phyloP scores from a whole-genome alignment of 2,888 invertebrate species.

The Tigriopus californicus region DNA sequence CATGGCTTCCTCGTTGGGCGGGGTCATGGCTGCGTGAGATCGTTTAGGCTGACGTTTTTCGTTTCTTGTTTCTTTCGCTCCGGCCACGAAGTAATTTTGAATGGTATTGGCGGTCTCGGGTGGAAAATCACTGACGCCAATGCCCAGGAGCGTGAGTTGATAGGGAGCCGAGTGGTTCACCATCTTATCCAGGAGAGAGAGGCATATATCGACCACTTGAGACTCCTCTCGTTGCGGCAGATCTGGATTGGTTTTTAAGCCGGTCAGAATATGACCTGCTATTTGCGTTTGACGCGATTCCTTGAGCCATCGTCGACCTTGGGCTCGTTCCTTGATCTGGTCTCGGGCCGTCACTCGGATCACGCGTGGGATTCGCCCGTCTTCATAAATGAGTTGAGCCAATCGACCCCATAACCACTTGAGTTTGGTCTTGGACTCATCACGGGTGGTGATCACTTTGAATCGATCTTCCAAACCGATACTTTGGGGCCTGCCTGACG shows the following conservation, averaged over 20 bases:
- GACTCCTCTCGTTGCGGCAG: conserved; percentile 27
- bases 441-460: conserved; percentile 44
- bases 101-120: conserved; percentile 27
- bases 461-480: conserved; percentile 63
- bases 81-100: conserved; percentile 28
- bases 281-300: conserved; percentile 26
- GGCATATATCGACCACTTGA: conserved; percentile 18
- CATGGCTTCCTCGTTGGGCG: too few relatives aligned
- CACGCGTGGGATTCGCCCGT: conserved; percentile 55
- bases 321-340: conserved; percentile 32
- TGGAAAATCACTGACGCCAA: conserved; percentile 61
- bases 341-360: conserved; percentile 54
- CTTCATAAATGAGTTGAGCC: conserved; percentile 49
- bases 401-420: conserved; percentile 46
- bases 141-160: conserved; percentile 57
- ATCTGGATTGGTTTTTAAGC: conserved; percentile 26
- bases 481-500: conserved; percentile 53
- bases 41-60: too few relatives aligned
- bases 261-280: conserved; percentile 23
- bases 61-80: background rate
- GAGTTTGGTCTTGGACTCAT: conserved; percentile 52
- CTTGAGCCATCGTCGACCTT: conserved; percentile 15
- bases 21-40: too few relatives aligned
- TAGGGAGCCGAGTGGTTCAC: conserved; percentile 37
- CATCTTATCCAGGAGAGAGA: conserved; percentile 21